phyloP scores from a whole-genome alignment of 1,140 invertebrate species.

The Papilio helenus region DNA sequence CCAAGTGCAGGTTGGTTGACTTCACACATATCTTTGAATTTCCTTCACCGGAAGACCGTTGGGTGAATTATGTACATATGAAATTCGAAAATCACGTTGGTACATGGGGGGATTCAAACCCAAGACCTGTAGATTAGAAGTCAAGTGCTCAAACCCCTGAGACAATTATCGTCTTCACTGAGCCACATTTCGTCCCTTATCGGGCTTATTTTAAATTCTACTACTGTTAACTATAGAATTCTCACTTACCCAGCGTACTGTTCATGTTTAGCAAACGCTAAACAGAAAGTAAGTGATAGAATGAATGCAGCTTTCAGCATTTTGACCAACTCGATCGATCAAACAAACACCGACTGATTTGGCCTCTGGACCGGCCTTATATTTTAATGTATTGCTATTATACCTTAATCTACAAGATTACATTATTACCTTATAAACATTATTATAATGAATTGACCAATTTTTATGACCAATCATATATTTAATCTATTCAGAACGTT shows the following conservation, averaged over 20 bases:
- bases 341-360: neutral
- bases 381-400: neutral
- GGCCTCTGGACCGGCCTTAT: neutral
- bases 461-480: conserved; percentile 12
- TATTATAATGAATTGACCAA: neutral
- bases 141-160: too few relatives aligned
- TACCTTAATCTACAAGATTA: neutral
- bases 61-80: too few relatives aligned
- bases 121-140: too few relatives aligned
- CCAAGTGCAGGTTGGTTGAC: too few relatives aligned
- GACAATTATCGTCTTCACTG: too few relatives aligned
- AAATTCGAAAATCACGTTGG: too few relatives aligned
- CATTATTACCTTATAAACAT: neutral
- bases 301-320: conserved; percentile 26
- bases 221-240: conserved; percentile 1
- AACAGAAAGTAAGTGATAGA: conserved; percentile 35
- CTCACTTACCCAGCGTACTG: conserved; percentile 61
- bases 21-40: too few relatives aligned
- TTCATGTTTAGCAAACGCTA: conserved; percentile 60
- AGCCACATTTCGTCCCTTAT: too few relatives aligned
- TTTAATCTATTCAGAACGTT: neutral
- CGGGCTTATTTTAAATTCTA: too few relatives aligned
- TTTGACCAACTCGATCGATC: conserved; percentile 14
- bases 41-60: too few relatives aligned
- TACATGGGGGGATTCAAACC: too few relatives aligned